Conservation (phyloP, 2,888 invertebrate species). For the Drosophila peninsularis region DNA sequence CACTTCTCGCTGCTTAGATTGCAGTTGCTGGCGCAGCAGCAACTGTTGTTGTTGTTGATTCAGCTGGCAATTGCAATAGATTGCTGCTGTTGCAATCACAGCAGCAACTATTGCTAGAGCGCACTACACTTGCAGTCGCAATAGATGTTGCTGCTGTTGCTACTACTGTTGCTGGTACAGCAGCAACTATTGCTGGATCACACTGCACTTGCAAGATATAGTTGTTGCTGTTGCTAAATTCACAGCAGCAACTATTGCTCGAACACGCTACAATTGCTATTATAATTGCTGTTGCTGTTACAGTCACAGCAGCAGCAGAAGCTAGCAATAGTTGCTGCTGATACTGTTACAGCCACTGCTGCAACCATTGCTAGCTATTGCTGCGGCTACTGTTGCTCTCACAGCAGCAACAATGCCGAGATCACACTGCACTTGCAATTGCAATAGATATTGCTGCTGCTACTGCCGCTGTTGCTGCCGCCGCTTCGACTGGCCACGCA, state of each 20-base stretch:
- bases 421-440: no score
- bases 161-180: no score
- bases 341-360: background rate
- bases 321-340: background rate
- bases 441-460: background rate
- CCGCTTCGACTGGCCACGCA: conserved; percentile 41
- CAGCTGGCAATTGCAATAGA: background rate
- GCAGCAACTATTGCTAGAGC: background rate
- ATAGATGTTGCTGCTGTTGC: no score
- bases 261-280: no score
- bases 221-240: no score
- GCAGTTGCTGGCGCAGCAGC: background rate
- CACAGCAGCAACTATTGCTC: no score
- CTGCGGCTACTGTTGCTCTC: background rate
- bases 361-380: background rate
- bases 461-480: conserved; percentile 3
- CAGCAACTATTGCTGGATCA: no score
- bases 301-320: no score
- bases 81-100: background rate
- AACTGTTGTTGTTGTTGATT: no score
- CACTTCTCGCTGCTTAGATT: background rate
- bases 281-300: no score
- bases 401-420: background rate
- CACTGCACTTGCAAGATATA: no score
- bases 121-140: no score